Evolutionary conservation across 2,113 vertebrate genomes (phyloP).

Genomic region (Pseudorectes ferrugineus): DNA sequence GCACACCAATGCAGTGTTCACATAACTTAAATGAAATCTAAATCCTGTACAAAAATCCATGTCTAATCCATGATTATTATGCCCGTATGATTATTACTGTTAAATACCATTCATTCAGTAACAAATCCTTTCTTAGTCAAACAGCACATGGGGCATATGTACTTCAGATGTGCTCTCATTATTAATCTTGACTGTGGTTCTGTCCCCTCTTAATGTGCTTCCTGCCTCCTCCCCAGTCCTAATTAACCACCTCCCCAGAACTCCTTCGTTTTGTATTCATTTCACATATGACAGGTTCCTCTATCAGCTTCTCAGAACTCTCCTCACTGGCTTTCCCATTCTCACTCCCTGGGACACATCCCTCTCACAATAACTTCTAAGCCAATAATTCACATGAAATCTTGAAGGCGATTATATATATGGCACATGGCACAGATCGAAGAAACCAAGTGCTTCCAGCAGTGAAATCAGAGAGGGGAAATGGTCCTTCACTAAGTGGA

Average conservation of each 20-base stretch:
- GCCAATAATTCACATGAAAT: not conserved
- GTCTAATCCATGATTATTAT: constrained; percentile 46
- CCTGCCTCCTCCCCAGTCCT: not conserved
- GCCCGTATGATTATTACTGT: constrained; percentile 16
- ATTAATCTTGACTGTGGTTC: not conserved
- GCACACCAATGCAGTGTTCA: not conserved
- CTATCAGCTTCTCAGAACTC: not conserved
- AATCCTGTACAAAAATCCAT: constrained; percentile 43
- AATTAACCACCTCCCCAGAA: not conserved
- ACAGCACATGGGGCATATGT: not conserved
- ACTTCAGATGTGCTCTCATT: not conserved
- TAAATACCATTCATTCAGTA: constrained; percentile 18
- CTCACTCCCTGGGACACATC: not conserved
- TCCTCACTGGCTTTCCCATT: not conserved
- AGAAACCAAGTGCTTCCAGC: not conserved
- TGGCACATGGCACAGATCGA: not conserved
- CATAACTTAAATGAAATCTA: constrained; percentile 19
- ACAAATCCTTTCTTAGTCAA: not conserved
- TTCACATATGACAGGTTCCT: not conserved
- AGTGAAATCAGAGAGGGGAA: not conserved
- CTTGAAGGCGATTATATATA: not conserved
- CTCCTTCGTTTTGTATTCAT: not conserved
- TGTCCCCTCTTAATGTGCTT: not conserved
- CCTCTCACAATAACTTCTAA: not conserved
- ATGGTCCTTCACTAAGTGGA: not conserved